Percentiles rank a stretch among this genome's conserved stretches.
Evolutionary conservation across 2,113 vertebrate genomes (phyloP).

Genomic region (Hyla sarda): DNA sequence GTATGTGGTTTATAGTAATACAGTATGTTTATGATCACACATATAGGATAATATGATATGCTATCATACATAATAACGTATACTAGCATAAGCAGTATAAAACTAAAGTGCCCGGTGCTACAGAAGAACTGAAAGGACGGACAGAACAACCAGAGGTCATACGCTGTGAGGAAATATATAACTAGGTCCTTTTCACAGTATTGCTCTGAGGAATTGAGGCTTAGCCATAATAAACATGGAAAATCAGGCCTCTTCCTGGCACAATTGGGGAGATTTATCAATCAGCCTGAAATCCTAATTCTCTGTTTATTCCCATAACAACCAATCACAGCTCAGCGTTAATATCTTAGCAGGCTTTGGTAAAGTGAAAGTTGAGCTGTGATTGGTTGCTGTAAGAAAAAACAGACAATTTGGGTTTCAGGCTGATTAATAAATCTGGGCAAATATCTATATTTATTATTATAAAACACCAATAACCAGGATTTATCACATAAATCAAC

Average conservation of each 20-base stretch:
- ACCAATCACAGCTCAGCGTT: too few relatives aligned
- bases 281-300: too few relatives aligned
- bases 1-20: neutral
- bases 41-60: neutral
- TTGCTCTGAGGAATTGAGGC: neutral
- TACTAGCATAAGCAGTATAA: neutral
- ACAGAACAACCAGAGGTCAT: too few relatives aligned
- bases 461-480: neutral
- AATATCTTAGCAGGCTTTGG: too few relatives aligned
- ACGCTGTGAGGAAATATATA: neutral
- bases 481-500: neutral
- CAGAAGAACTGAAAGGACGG: neutral
- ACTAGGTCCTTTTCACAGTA: neutral
- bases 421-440: too few relatives aligned
- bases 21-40: neutral
- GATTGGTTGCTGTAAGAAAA: too few relatives aligned
- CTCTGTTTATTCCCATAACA: too few relatives aligned
- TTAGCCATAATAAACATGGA: too few relatives aligned
- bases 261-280: too few relatives aligned
- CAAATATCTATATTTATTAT: neutral
- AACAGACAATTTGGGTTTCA: too few relatives aligned
- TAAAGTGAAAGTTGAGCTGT: too few relatives aligned
- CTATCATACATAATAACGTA: neutral
- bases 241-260: too few relatives aligned
- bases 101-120: neutral